A percentile compares a stretch with the other conserved stretches of the same genome.
Evolutionary conservation across 2,888 invertebrate species (phyloP).

Genomic region (Zootermopsis nevadensis): DNA sequence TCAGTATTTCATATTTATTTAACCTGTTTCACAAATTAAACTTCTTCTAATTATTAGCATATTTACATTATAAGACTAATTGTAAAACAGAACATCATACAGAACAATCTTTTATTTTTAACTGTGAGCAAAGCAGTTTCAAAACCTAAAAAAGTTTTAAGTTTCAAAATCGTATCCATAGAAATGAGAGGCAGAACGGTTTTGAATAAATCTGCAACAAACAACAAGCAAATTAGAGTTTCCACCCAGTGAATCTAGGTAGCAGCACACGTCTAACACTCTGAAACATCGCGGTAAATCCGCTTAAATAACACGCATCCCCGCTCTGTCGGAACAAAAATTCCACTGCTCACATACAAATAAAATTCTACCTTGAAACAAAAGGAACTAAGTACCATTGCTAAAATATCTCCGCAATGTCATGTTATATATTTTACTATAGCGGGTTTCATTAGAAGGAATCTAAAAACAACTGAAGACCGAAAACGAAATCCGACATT

Average conservation of each 20-base stretch:
- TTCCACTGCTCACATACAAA: not conserved
- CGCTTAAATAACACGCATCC: conserved; percentile 35
- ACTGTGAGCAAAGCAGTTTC: not conserved
- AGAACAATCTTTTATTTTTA: not conserved
- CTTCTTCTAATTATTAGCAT: not conserved
- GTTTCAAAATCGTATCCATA: conserved; percentile 31
- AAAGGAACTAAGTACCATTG: conserved; percentile 8
- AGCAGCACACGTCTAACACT: conserved; percentile 31
- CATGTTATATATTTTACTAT: not conserved
- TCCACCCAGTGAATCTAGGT: conserved; percentile 10
- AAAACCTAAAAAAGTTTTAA: not conserved
- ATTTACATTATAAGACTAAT: not conserved
- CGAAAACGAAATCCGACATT: not conserved
- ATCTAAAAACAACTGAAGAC: not conserved
- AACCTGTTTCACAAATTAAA: not conserved
- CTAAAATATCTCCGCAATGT: not conserved
- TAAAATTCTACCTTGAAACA: conserved; percentile 15
- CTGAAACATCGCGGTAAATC: conserved; percentile 36
- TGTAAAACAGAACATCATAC: not conserved
- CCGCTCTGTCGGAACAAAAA: conserved; percentile 7
- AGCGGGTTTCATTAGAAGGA: not conserved
- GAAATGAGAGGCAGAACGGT: not conserved
- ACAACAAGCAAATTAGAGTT: conserved; percentile 38
- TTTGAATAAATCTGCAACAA: conserved; percentile 31
- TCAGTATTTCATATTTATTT: not conserved